Conservation (phyloP, 92 coral and sea anemone species). For the Palythoa grandis region DNA sequence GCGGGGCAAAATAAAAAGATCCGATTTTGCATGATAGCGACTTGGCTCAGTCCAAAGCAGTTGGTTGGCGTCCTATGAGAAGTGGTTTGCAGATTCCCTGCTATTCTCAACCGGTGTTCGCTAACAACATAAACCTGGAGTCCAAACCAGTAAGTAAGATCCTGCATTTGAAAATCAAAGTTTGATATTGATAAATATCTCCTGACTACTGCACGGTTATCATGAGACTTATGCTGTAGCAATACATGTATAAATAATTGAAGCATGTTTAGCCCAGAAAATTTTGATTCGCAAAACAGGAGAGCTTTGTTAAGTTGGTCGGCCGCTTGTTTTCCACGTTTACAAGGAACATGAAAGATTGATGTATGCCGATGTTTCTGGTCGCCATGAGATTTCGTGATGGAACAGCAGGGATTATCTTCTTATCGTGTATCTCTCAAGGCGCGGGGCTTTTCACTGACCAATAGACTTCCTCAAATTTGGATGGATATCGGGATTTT, state of each 20-base stretch:
- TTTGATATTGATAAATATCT: background rate
- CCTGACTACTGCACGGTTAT: background rate
- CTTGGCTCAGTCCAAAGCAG: conserved; percentile 14
- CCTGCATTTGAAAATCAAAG: background rate
- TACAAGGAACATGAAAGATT: background rate
- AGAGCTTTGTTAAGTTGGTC: background rate
- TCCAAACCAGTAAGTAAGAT: conserved; percentile 37
- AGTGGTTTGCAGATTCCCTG: background rate
- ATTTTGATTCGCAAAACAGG: background rate
- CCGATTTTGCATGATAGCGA: conserved; percentile 7
- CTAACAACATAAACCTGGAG: conserved; percentile 13
- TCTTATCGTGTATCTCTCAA: conserved; percentile 3
- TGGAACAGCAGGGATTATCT: conserved; percentile 8
- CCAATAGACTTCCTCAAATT: background rate
- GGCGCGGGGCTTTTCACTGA: conserved; percentile 16
- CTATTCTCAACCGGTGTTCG: background rate
- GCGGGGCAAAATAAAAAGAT: conserved; percentile 28
- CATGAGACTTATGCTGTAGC: background rate
- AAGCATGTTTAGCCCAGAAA: conserved; percentile 8
- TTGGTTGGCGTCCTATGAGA: background rate
- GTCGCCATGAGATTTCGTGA: conserved; percentile 31
- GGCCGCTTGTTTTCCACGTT: background rate
- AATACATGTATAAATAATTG: background rate
- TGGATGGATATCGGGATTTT: conserved; percentile 10
- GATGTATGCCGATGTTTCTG: background rate